Evolutionary conservation across 2,888 invertebrate species (phyloP), one percentile per base, ranked within the genome.

Genomic region (Callyntrura sp.): DNA sequence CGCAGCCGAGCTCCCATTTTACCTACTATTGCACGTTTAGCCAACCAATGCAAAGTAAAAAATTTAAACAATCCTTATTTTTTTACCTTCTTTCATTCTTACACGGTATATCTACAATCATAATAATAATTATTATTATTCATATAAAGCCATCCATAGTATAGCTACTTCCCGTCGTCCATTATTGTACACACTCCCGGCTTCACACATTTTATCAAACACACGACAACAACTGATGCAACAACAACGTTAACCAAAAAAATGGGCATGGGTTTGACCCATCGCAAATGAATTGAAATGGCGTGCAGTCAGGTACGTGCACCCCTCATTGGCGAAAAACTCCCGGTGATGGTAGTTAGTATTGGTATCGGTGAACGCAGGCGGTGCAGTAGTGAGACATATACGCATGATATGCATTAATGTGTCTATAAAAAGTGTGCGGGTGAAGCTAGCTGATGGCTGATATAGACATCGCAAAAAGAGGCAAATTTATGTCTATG

Each of bases 111-210:
- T 51, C n/a, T 20, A 78, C 25, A 78, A 55, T 78, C 51, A 28
- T 55, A 78, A 78, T 35, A 35, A 35, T 35, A 4, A 35, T 35
- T 35, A 35, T 73, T 82, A 68, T 43, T 79, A 57, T 78, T 35
- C 68, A 83, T 45, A 84, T 45, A 84, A 45, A 62, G 82, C 68
- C 23, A 88, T 84, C 25, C 84, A 84, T 65, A 81, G 82, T 62
- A 57, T 82, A 35, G 57, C 88, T 73, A 88, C 88, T 88, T 88
- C 88, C 88, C 83, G 88, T 88, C 88, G 62, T 78, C 84, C 88
- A 83, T 84, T 88, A 78, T 88, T 84, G 78, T 84, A 88, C 45
- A 65, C 62, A 55, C 35, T 4, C 55, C 17, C 57, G n/a, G 57
- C 78, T 35, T 55, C 25, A 9, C 51, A 20, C 23, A 23, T 20